Conservation (phyloP, 2,797 vertebrate genomes). For the Darevskia mixta region DNA sequence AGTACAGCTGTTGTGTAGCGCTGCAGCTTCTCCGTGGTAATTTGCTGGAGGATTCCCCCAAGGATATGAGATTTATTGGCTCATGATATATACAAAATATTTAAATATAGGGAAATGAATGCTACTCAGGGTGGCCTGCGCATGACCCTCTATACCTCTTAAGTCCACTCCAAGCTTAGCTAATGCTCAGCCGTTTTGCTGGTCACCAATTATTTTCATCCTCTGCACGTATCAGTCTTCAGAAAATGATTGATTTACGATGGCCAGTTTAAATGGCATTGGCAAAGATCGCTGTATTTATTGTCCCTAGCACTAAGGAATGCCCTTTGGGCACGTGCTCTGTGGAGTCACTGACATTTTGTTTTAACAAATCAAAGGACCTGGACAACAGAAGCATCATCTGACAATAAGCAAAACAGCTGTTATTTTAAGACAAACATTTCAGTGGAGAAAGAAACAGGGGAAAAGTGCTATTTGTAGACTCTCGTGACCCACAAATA, state of each 20-base stretch:
- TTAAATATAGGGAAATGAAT: slow-evolving; percentile 7
- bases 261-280: background rate
- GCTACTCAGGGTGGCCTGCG: background rate
- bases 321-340: background rate
- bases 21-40: background rate
- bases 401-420: background rate
- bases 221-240: background rate
- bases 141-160: background rate
- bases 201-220: background rate
- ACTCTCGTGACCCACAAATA: background rate
- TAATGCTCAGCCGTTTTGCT: background rate
- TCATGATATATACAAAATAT: background rate
- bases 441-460: background rate
- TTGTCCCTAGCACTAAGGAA: background rate
- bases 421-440: background rate
- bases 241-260: slow-evolving; percentile 24
- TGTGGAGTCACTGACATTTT: background rate
- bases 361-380: slow-evolving; percentile 4
- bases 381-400: background rate
- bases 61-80: rapidly evolving
- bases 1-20: slow-evolving; percentile 77
- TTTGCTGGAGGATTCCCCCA: slow-evolving; percentile 58
- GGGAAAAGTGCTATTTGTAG: background rate
- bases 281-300: slow-evolving; percentile 1
- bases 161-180: background rate